Conservation (phyloP, 2,888 invertebrate genomes). For the Meteorus colon region DNA sequence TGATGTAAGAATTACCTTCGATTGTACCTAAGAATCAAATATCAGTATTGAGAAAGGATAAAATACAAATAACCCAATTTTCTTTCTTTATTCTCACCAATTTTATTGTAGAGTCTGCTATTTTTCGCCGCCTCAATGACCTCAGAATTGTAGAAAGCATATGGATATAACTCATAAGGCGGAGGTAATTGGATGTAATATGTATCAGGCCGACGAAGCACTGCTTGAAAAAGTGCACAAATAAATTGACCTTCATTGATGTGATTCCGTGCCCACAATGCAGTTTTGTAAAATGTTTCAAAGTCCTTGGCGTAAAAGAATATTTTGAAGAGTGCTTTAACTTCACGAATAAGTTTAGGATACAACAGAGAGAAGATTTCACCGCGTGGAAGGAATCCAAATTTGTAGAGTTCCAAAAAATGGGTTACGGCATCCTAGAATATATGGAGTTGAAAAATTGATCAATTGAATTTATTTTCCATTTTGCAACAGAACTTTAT, state of each 20-base stretch:
- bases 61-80: background rate
- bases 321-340: conserved; percentile 64
- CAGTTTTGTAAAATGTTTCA: conserved; percentile 71
- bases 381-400: conserved; percentile 74
- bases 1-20: conserved; percentile 70
- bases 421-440: conserved; percentile 66
- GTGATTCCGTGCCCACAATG: conserved; percentile 69
- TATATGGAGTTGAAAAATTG: background rate
- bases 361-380: conserved; percentile 74
- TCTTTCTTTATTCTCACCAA: conserved; percentile 51
- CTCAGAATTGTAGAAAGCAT: conserved; percentile 79
- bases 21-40: conserved; percentile 31
- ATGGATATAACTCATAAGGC: conserved; percentile 81
- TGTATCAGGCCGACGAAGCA: conserved; percentile 78
- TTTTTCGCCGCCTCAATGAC: conserved; percentile 74
- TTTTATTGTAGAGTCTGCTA: conserved; percentile 70
- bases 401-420: conserved; percentile 65
- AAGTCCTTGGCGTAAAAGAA: conserved; percentile 71
- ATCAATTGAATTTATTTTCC: no score
- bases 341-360: conserved; percentile 62
- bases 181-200: conserved; percentile 79
- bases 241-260: conserved; percentile 76
- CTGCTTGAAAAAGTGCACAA: conserved; percentile 78
- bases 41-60: background rate
- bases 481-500: background rate